A percentile compares a stretch with the other conserved stretches of the same genome.
Conservation (phyloP, 2,888 invertebrate species). For the Zaprionus obscuricornis region DNA sequence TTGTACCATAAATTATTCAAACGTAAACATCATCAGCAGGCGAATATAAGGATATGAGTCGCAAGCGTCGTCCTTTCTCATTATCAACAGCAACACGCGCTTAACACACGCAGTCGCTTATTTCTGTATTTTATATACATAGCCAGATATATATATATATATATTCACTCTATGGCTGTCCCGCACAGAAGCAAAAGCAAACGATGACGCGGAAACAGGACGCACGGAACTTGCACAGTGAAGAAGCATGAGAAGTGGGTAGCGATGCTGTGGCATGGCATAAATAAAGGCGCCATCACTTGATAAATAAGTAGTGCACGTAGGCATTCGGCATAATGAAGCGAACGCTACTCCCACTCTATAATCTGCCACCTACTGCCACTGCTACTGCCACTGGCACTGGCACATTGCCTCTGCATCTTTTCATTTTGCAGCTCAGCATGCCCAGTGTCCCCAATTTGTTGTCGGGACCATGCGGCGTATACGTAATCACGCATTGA, state of each 20-base stretch:
- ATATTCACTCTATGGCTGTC: constrained; percentile 52
- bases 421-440: background rate
- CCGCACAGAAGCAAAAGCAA: constrained; percentile 59
- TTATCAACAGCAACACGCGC: constrained; percentile 64
- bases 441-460: constrained; percentile 39
- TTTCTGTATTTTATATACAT: constrained; percentile 39
- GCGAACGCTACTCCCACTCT: no score
- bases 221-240: constrained; percentile 21
- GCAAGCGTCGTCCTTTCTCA: constrained; percentile 49
- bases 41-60: constrained; percentile 8
- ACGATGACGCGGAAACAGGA: constrained; percentile 36
- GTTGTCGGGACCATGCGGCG: constrained; percentile 60
- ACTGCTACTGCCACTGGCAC: no score
- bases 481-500: constrained; percentile 79
- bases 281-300: constrained; percentile 72
- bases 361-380: no score
- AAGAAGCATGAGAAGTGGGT: constrained; percentile 34
- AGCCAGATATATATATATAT: no score
- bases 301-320: constrained; percentile 77
- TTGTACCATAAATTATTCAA: constrained; percentile 82
- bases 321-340: constrained; percentile 76
- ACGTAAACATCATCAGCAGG: constrained; percentile 80
- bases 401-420: background rate
- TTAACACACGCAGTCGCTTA: constrained; percentile 42
- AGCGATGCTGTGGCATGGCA: constrained; percentile 38